phyloP scores from a whole-genome alignment of 2,113 vertebrate species.

The Limnothrissa miodon region DNA sequence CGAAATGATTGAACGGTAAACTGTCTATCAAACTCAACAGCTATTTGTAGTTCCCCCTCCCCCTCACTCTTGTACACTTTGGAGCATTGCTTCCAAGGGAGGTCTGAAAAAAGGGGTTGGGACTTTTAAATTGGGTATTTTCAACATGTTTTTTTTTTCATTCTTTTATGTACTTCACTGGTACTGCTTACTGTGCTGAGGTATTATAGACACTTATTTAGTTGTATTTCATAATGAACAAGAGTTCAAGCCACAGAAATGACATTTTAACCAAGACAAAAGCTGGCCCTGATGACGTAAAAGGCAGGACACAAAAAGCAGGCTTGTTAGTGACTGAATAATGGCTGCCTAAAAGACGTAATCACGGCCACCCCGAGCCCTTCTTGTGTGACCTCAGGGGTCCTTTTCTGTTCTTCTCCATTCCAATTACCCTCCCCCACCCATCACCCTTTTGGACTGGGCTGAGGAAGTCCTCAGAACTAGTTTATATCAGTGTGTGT shows the following conservation, averaged over 20 bases:
- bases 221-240: background rate
- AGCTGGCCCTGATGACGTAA: constrained; percentile 22
- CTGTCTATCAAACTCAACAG: too few species aligned
- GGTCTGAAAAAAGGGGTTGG: too few species aligned
- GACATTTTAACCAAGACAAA: too few species aligned
- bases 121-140: too few species aligned
- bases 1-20: too few species aligned
- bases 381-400: background rate
- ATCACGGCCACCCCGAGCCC: background rate
- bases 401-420: background rate
- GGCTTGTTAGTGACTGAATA: background rate
- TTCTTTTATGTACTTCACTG: too few species aligned
- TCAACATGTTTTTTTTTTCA: too few species aligned
- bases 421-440: background rate
- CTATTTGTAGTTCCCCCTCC: too few species aligned
- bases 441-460: background rate
- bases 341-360: background rate
- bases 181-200: background rate
- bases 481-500: background rate
- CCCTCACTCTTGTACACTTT: too few species aligned
- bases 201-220: background rate
- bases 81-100: too few species aligned
- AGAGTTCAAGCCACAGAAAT: background rate
- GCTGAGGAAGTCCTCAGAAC: background rate
- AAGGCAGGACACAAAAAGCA: background rate